Conservation (phyloP, 2,888 invertebrate species). For the Drepana falcataria region DNA sequence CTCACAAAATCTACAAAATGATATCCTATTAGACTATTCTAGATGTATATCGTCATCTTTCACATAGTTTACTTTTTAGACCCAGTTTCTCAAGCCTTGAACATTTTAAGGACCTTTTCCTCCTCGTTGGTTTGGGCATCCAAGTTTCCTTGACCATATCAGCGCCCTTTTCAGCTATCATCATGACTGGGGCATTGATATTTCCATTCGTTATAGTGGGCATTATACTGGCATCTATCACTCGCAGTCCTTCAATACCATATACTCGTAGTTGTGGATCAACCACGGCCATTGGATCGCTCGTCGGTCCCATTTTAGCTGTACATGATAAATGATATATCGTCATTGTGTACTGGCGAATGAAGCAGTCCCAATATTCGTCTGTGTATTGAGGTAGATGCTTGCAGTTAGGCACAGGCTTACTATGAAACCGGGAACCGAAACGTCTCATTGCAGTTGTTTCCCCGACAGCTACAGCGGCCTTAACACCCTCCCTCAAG, state of each 20-base stretch:
- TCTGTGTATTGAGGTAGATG: conserved; percentile 87
- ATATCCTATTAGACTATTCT: conserved; percentile 24
- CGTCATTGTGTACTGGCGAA: conserved; percentile 91
- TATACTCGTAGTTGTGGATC: conserved; percentile 87
- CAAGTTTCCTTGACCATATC: conserved; percentile 88
- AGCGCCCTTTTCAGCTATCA: conserved; percentile 92
- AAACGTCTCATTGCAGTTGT: conserved; percentile 88
- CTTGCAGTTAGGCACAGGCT: conserved; percentile 89
- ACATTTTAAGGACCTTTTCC: conserved; percentile 45
- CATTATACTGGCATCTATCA: conserved; percentile 94
- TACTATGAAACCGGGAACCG: conserved; percentile 86
- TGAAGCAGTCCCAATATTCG: conserved; percentile 91
- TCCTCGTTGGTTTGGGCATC: conserved; percentile 54
- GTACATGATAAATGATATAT: conserved; percentile 92
- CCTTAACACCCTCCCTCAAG: conserved; percentile 91
- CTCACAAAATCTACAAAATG: conserved; percentile 17
- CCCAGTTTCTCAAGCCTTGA: conserved; percentile 32
- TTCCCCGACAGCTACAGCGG: conserved; percentile 88
- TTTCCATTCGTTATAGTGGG: conserved; percentile 92
- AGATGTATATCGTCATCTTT: conserved; percentile 43
- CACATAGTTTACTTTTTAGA: conserved; percentile 35
- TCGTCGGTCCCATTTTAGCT: conserved; percentile 89
- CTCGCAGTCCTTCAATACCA: conserved; percentile 87
- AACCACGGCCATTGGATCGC: conserved; percentile 89
- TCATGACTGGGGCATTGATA: conserved; percentile 91